A percentile compares a stretch with the other conserved stretches of the same genome.
phyloP scores from a whole-genome alignment of 2,888 invertebrate species.

The Archips xylosteana region DNA sequence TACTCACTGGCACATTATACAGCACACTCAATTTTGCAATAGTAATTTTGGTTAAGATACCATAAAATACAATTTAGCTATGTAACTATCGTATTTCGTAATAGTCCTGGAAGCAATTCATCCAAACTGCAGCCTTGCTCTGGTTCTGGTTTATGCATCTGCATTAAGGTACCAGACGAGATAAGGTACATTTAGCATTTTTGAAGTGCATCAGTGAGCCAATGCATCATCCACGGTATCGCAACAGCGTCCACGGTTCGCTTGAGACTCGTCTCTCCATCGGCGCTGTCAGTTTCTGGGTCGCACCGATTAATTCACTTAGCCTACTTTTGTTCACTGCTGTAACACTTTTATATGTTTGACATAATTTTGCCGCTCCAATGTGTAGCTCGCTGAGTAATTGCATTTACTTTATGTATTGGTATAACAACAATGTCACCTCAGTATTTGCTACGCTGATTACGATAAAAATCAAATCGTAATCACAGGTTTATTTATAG shows the following conservation, averaged over 20 bases:
- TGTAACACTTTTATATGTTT: conserved; percentile 79
- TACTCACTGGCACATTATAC: background rate
- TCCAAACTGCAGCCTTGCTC: conserved; percentile 35
- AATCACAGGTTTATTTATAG: background rate
- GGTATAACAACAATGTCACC: conserved; percentile 41
- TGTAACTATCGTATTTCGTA: no score
- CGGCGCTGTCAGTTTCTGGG: conserved; percentile 76
- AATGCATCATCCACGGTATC: conserved; percentile 34
- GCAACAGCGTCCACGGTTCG: conserved; percentile 42
- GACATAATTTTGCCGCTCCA: conserved; percentile 72
- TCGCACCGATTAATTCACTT: conserved; percentile 80
- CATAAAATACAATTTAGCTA: background rate
- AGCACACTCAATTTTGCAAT: no score
- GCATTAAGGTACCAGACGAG: conserved; percentile 24
- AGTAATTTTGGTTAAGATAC: background rate
- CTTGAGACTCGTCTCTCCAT: conserved; percentile 55
- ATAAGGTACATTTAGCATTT: conserved; percentile 34
- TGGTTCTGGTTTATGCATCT: conserved; percentile 34
- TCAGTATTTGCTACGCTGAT: conserved; percentile 2
- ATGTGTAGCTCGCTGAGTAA: conserved; percentile 56
- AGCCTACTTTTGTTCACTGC: conserved; percentile 80
- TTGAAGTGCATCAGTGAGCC: conserved; percentile 30
- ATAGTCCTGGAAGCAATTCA: conserved; percentile 14
- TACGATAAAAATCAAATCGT: background rate
- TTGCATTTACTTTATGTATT: conserved; percentile 52